Conservation (phyloP, 2,797 vertebrate species). For the Eospalax fontanierii region DNA sequence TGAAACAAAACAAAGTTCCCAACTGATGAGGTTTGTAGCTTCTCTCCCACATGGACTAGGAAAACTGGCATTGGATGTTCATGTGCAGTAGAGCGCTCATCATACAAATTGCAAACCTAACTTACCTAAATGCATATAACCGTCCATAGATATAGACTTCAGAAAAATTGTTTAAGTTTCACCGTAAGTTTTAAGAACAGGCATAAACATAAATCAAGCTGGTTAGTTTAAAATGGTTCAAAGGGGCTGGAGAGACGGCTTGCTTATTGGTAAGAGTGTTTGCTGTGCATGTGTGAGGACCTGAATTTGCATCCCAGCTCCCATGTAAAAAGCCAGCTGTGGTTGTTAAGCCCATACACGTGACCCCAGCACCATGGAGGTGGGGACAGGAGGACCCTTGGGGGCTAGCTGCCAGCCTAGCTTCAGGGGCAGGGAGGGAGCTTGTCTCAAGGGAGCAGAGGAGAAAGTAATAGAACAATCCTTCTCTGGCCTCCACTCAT, state of each 20-base stretch:
- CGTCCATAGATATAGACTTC: not conserved
- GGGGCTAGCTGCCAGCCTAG: not conserved
- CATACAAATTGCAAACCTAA: not conserved
- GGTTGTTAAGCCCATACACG: too few relatives aligned
- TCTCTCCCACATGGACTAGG: constrained; percentile 11
- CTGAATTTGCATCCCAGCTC: not conserved
- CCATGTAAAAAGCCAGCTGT: too few relatives aligned
- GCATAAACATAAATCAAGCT: not conserved
- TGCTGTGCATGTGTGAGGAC: not conserved
- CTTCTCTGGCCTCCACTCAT: not conserved
- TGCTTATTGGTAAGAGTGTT: not conserved
- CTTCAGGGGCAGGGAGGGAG: not conserved
- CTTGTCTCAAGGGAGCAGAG: not conserved
- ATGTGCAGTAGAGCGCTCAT: not conserved
- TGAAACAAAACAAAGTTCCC: too few relatives aligned
- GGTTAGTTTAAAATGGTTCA: not conserved
- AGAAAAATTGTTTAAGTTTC: not conserved
- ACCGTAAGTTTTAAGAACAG: not conserved
- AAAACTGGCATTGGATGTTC: not conserved
- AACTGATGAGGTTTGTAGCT: not conserved
- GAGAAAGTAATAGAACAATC: not conserved
- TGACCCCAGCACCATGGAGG: too few relatives aligned
- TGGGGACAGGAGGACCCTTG: not conserved
- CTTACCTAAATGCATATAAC: not conserved
- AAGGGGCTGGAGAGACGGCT: not conserved